Evolutionary conservation across 1,140 invertebrate genomes (phyloP).

Genomic region (Yoshiicerus persimilis): DNA sequence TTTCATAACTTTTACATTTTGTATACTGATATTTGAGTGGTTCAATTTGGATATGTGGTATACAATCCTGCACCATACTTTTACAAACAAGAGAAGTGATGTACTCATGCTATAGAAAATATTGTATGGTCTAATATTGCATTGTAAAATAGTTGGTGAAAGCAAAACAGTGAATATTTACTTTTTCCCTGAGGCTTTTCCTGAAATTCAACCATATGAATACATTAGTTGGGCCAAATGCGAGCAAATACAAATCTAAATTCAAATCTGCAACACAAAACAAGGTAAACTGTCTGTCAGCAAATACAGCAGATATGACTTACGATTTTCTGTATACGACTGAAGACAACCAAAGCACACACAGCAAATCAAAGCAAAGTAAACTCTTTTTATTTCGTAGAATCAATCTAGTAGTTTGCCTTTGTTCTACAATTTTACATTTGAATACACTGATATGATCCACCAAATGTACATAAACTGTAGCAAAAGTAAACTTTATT

Average conservation of each 20-base stretch:
- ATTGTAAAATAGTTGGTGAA: neutral
- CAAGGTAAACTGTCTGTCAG: neutral
- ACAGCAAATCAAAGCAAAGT: neutral
- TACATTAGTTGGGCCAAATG: conserved; percentile 4
- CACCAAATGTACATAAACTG: neutral
- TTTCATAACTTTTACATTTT: too few relatives aligned
- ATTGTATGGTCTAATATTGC: neutral
- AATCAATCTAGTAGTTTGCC: neutral
- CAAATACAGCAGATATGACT: neutral
- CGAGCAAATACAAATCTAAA: conserved; percentile 17
- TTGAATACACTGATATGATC: neutral
- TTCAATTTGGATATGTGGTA: neutral
- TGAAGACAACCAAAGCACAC: neutral
- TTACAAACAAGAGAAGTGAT: too few relatives aligned
- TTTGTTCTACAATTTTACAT: neutral
- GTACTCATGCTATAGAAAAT: too few relatives aligned
- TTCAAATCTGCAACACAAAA: conserved; percentile 6
- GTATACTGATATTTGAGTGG: neutral
- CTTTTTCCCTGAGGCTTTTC: neutral
- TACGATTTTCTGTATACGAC: neutral
- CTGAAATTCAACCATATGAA: conserved; percentile 14
- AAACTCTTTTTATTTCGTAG: conserved; percentile 14
- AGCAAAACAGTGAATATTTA: neutral
- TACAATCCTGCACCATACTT: too few relatives aligned
- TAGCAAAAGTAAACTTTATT: neutral